Percentiles rank a stretch among this genome's conserved stretches.
Evolutionary conservation across 2,888 invertebrate species (phyloP).

Genomic region (Biston betularia): DNA sequence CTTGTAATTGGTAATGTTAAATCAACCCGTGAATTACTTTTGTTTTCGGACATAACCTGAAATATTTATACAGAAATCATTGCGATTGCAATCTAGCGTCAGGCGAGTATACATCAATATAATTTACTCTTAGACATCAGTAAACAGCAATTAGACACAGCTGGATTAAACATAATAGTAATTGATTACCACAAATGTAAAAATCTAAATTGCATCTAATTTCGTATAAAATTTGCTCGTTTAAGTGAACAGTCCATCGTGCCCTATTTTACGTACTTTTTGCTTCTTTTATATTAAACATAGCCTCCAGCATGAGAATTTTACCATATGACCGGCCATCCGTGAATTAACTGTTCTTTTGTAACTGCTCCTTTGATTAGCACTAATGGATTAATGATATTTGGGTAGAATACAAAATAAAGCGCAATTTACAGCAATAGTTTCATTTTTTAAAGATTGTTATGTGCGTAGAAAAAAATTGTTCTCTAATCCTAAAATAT

Average conservation of each 20-base stretch:
- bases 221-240: constrained; percentile 33
- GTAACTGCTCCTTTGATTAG: constrained; percentile 10
- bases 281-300: constrained; percentile 38
- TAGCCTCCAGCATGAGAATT: constrained; percentile 36
- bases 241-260: constrained; percentile 26
- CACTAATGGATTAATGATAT: not conserved
- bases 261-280: constrained; percentile 34
- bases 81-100: too few species aligned
- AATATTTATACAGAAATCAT: too few species aligned
- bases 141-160: too few species aligned
- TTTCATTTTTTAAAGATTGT: not conserved
- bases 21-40: too few species aligned
- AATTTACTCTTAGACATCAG: too few species aligned
- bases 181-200: not conserved
- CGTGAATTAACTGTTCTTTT: constrained; percentile 31
- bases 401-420: not conserved
- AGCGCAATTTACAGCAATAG: not conserved
- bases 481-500: too few species aligned
- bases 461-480: too few species aligned
- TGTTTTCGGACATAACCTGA: too few species aligned
- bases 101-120: too few species aligned
- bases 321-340: constrained; percentile 34
- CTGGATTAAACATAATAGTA: too few species aligned
- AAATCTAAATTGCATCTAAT: constrained; percentile 16
- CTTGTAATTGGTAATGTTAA: too few species aligned